Conservation (phyloP, 2,113 vertebrate genomes). For the Aphyosemion australe region DNA sequence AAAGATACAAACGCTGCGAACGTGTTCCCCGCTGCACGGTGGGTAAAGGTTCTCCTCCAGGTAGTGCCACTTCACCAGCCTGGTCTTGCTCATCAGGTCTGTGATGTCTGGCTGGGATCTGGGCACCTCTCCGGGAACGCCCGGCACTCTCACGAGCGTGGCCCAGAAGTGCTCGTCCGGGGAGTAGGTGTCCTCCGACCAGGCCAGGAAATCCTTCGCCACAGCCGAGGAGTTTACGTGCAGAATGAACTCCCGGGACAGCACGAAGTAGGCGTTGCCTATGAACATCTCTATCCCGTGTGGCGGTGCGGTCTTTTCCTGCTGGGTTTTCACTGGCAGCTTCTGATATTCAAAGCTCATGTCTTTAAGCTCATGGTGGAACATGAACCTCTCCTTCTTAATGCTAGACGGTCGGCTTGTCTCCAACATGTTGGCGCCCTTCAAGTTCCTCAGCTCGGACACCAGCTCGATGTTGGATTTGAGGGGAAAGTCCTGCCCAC, state of each 20-base stretch:
- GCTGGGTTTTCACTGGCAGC: constrained; percentile 37
- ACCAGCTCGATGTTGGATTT: constrained; percentile 60
- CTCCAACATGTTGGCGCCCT: constrained; percentile 61
- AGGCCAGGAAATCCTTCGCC: constrained; percentile 86
- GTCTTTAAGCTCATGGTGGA: constrained; percentile 30
- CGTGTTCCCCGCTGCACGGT: constrained; percentile 85
- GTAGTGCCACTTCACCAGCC: constrained; percentile 92
- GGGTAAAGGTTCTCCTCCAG: constrained; percentile 87
- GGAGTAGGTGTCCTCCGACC: constrained; percentile 92
- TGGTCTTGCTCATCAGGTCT: constrained; percentile 90
- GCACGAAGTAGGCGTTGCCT: constrained; percentile 92
- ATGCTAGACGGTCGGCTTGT: constrained; percentile 1
- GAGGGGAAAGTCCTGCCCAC: constrained; percentile 69
- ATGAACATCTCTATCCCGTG: constrained; percentile 87
- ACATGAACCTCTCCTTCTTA: constrained; percentile 46
- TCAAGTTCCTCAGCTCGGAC: constrained; percentile 41
- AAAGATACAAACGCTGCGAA: constrained; percentile 90
- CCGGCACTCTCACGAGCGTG: constrained; percentile 86
- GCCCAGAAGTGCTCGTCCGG: constrained; percentile 98
- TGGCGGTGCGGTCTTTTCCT: constrained; percentile 71
- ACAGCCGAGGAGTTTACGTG: constrained; percentile 76
- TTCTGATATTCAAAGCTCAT: constrained; percentile 37
- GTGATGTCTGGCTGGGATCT: constrained; percentile 83
- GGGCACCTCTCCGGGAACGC: constrained; percentile 85
- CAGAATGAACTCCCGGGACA: constrained; percentile 83